These are phyloP conservation scores for Melopsittacus undulatus DNA, from an alignment of 2,797 vertebrate genomes.

Conservation along the genomic window DNA sequence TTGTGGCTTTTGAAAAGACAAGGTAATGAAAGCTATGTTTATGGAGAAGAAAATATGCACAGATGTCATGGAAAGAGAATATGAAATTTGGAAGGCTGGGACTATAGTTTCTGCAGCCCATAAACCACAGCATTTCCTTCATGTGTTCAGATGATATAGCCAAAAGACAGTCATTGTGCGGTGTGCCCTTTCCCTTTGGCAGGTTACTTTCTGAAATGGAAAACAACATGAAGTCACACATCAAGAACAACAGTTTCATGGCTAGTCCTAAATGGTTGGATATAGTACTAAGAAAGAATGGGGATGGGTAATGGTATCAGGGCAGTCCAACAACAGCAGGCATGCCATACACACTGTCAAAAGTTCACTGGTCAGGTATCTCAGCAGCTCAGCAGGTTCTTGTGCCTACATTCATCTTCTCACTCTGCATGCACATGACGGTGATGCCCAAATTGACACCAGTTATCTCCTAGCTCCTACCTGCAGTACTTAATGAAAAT, in stretches of 20 bases:
- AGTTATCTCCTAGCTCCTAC: not conserved
- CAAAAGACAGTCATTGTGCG: not conserved
- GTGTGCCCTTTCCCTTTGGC: not conserved
- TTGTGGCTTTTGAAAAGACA: not conserved
- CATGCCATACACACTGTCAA: fast-evolving
- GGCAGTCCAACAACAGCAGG: not conserved
- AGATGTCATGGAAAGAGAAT: not conserved
- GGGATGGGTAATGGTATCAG: not conserved
- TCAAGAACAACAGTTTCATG: not conserved
- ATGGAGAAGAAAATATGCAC: not conserved
- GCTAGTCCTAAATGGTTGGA: not conserved
- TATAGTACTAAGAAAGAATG: not conserved
- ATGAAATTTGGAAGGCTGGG: not conserved
- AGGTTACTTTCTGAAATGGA: not conserved
- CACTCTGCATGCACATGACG: fast-evolving
- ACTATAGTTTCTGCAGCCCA: not conserved
- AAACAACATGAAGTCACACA: not conserved
- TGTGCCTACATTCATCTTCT: not conserved
- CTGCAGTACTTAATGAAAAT: not conserved
- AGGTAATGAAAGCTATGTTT: not conserved
- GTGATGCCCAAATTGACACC: fast-evolving
- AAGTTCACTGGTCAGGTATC: not conserved
- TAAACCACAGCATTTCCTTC: not conserved
- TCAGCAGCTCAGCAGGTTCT: not conserved
- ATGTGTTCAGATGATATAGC: not conserved